Conservation (phyloP, 1,140 invertebrate species). For the Megalopta genalis region DNA sequence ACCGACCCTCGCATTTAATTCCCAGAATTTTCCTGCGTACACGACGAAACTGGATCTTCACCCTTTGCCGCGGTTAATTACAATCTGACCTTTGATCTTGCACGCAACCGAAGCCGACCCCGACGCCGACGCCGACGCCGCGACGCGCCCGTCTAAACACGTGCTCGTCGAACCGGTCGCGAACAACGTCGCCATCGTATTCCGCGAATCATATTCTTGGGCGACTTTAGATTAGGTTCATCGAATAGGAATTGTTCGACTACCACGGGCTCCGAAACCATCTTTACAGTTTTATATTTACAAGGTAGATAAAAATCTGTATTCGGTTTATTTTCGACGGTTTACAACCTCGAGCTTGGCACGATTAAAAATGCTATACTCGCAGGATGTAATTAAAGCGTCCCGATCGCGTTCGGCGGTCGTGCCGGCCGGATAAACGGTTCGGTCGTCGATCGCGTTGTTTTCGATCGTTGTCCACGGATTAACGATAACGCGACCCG, state of each 20-base stretch:
- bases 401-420: no score
- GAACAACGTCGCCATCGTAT: not conserved
- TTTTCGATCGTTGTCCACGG: not conserved
- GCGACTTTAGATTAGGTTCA: no score
- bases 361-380: no score
- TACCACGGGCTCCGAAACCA: no score
- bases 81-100: slow-evolving; percentile 24
- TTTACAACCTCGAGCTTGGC: no score
- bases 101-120: not conserved
- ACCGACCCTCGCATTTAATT: slow-evolving; percentile 1
- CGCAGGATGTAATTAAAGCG: no score
- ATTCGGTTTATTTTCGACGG: no score
- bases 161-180: not conserved
- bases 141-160: not conserved
- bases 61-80: slow-evolving; percentile 21
- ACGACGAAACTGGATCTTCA: slow-evolving; percentile 21
- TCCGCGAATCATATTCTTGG: no score
- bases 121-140: not conserved
- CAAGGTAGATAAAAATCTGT: no score
- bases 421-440: not conserved
- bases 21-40: not conserved
- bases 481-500: slow-evolving; percentile 3
- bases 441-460: not conserved
- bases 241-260: no score
- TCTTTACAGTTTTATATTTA: no score